phyloP scores from a whole-genome alignment of 2,113 vertebrate genomes.

The Pycnonotus jocosus region DNA sequence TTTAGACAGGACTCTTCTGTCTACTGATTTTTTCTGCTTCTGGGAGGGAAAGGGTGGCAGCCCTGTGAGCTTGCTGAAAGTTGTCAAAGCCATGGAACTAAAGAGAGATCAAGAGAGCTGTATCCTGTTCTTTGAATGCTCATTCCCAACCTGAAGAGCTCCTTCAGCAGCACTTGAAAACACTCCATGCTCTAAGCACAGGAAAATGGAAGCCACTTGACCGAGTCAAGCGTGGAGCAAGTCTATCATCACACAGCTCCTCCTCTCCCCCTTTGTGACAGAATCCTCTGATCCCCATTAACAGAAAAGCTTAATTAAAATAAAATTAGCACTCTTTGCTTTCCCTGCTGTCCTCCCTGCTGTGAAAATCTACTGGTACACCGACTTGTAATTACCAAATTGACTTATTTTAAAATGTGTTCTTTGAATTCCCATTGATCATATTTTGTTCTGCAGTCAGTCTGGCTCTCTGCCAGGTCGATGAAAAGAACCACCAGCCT shows the following conservation, averaged over 20 bases:
- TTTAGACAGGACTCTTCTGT: neutral
- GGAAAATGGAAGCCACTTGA: slow-evolving; percentile 10
- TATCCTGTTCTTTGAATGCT: neutral
- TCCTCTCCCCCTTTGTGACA: neutral
- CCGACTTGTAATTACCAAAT: slow-evolving; percentile 19
- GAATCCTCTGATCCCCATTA: slow-evolving; percentile 13
- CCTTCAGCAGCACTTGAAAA: slow-evolving; percentile 32
- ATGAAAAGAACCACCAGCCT: neutral
- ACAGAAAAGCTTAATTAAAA: slow-evolving; percentile 44
- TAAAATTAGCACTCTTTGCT: slow-evolving; percentile 17
- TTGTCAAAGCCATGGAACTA: neutral
- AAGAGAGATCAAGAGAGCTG: neutral
- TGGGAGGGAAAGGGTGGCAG: neutral
- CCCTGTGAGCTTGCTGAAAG: neutral
- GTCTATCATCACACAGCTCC: neutral
- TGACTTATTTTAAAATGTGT: neutral
- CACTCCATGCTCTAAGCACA: neutral
- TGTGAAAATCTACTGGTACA: slow-evolving; percentile 31
- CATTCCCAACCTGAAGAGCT: neutral
- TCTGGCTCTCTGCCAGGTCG: neutral
- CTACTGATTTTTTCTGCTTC: neutral
- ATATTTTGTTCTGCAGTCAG: neutral
- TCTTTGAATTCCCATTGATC: neutral
- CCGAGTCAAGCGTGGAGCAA: neutral
- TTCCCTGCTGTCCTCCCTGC: slow-evolving; percentile 10